Conservation (phyloP, 2,113 vertebrate genomes). For the Jacana jacana region DNA sequence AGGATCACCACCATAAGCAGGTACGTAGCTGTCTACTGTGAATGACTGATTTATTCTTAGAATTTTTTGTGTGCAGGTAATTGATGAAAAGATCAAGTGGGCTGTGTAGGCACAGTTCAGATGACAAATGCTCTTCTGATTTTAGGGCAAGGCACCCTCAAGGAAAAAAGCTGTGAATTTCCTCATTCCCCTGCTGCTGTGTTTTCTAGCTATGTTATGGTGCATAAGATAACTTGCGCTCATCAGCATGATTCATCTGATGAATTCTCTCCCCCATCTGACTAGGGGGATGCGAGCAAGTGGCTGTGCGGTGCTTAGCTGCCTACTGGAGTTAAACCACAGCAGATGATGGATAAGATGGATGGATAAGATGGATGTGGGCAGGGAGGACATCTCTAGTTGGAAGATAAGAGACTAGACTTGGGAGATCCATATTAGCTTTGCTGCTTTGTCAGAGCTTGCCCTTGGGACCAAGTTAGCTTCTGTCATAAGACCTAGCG, state of each 20-base stretch:
- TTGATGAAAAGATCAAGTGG: neutral
- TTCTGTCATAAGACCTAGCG: rapidly evolving
- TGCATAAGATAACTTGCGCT: neutral
- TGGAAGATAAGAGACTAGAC: neutral
- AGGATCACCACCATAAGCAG: slow-evolving; percentile 84
- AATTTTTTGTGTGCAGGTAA: neutral
- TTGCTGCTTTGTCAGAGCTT: neutral
- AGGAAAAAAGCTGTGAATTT: neutral
- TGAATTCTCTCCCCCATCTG: neutral
- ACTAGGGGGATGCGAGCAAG: neutral
- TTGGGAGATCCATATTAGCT: neutral
- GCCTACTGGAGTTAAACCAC: neutral
- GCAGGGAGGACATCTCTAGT: neutral
- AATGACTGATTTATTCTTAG: neutral
- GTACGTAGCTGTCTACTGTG: slow-evolving; percentile 48
- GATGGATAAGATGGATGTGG: neutral
- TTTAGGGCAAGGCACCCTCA: neutral
- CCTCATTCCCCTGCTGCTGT: neutral
- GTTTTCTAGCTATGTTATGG: neutral
- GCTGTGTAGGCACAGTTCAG: neutral
- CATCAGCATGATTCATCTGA: neutral
- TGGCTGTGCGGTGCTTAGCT: neutral
- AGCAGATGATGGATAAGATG: neutral
- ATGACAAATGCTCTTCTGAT: neutral
- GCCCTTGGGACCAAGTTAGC: neutral